A percentile compares a stretch with the other conserved stretches of the same genome.
Conservation (phyloP, 64 coral and sea anemone genomes). For the Montipora foliosa region DNA sequence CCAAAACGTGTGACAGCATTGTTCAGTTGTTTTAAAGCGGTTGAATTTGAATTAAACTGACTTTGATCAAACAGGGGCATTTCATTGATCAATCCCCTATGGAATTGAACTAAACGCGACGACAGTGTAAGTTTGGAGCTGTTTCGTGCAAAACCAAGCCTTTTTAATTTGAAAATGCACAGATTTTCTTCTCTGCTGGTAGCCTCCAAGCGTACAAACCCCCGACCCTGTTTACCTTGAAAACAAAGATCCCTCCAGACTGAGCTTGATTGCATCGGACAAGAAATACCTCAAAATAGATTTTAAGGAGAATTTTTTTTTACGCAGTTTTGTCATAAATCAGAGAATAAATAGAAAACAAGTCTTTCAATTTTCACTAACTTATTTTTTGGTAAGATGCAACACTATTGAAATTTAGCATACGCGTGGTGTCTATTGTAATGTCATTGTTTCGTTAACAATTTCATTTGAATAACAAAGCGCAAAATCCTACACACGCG, state of each 20-base stretch:
- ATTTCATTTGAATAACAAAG: constrained; percentile 93
- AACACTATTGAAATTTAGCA: constrained; percentile 37
- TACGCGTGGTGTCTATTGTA: constrained; percentile 75
- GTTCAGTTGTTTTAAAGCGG: constrained; percentile 23
- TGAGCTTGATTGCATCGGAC: background rate
- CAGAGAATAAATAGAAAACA: constrained; percentile 19
- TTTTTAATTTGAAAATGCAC: constrained; percentile 19
- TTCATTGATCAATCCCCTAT: no score
- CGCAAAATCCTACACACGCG: constrained; percentile 65
- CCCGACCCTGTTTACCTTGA: constrained; percentile 1
- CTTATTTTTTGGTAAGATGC: constrained; percentile 54
- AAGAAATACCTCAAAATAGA: background rate
- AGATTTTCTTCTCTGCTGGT: background rate
- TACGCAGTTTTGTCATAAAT: background rate
- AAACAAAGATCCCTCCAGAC: background rate
- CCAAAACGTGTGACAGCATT: constrained; percentile 37
- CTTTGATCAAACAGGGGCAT: no score
- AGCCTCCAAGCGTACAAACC: background rate
- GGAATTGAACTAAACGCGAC: background rate
- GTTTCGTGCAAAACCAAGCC: constrained; percentile 16
- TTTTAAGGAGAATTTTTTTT: constrained; percentile 35
- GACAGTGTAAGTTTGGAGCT: background rate
- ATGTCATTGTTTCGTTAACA: constrained; percentile 72
- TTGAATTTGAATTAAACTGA: constrained; percentile 28
- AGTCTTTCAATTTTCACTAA: constrained; percentile 22